Conservation (phyloP, 1,140 invertebrate genomes). For the Archivesica marissinica region DNA sequence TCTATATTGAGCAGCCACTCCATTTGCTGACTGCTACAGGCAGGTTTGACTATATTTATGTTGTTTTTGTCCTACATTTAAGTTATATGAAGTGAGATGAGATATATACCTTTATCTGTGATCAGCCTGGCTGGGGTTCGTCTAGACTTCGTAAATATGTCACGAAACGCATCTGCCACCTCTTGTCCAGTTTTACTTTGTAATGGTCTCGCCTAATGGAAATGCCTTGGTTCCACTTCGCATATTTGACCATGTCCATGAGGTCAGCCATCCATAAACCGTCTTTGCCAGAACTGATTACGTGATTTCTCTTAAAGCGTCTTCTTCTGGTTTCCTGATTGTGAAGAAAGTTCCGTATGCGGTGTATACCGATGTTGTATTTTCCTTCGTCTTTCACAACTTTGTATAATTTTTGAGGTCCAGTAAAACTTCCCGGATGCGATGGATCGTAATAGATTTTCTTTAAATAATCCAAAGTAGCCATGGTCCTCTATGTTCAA, state of each 20-base stretch:
- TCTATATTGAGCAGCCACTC: too few relatives aligned
- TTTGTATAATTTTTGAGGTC: constrained; percentile 37
- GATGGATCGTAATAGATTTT: constrained; percentile 4
- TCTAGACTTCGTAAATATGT: background rate
- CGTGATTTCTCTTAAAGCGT: constrained; percentile 17
- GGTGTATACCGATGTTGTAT: background rate
- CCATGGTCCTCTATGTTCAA: background rate
- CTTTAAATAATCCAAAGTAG: constrained; percentile 19
- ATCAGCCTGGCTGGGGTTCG: background rate
- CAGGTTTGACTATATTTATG: background rate
- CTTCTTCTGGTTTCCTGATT: constrained; percentile 6
- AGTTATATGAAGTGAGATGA: background rate
- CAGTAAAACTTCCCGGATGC: constrained; percentile 7
- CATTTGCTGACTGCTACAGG: too few relatives aligned
- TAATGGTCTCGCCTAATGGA: background rate
- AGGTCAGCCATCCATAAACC: constrained; percentile 34
- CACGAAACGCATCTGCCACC: background rate
- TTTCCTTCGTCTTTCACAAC: constrained; percentile 6
- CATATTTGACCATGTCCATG: constrained; percentile 14
- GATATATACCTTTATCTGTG: constrained; percentile 17
- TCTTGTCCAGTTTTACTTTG: constrained; percentile 19
- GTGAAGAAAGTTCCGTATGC: background rate
- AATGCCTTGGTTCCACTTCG: constrained; percentile 83
- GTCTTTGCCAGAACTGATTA: constrained; percentile 9
- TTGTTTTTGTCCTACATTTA: background rate